Evolutionary conservation across 2,888 invertebrate genomes (phyloP), one percentile per base, ranked within the genome.

Genomic region (Proisotoma minuta): DNA sequence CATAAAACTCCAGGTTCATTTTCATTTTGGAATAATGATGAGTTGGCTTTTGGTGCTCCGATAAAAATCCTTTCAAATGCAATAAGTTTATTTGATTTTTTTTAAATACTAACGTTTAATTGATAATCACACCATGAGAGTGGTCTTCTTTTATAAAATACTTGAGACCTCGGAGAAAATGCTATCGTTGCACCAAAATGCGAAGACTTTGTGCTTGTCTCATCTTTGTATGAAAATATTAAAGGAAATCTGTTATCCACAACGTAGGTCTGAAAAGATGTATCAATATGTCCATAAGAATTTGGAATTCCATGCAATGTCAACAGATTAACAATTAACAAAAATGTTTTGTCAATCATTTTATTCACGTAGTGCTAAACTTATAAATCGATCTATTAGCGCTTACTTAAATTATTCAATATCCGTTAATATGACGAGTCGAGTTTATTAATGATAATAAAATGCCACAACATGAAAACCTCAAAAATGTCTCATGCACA

Each of bases 11-110:
- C 66, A 15, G 63, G 59, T 5, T 61, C 51, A 12, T 34, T n/a
- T 0, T 47, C 20, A 10, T 24, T 4, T n/a, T 5, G 5, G n/a
- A 18, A 39, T 1, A n/a, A 12, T 3, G 56, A 20, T 3, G 57
- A 34, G 27, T 62, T 61, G 5, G 62, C 48, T 8, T 53, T 64
- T 2, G 67, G 67, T 15, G 67, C 67, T 34, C 67, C 67, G 43
- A 67, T 60, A 49, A 59, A 66, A 29, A 66, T 57, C 66, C 66
- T 66, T 26, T 0, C 27, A 43, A 50, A 24, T 43, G 47, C 8
- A 18, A 18, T 20, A n/a, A n/a, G 34, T 34, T 34, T 34, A 34
- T 34, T 8, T 15, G 15, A 34, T 34, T 34, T 8, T 8, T 15
- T 34, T 10, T 10, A 34, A 10, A 34, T 34, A 20, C 4, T 5